These are phyloP conservation scores for Heliangelus exortis DNA, from an alignment of 2,797 vertebrate species.

Conservation along the genomic window DNA sequence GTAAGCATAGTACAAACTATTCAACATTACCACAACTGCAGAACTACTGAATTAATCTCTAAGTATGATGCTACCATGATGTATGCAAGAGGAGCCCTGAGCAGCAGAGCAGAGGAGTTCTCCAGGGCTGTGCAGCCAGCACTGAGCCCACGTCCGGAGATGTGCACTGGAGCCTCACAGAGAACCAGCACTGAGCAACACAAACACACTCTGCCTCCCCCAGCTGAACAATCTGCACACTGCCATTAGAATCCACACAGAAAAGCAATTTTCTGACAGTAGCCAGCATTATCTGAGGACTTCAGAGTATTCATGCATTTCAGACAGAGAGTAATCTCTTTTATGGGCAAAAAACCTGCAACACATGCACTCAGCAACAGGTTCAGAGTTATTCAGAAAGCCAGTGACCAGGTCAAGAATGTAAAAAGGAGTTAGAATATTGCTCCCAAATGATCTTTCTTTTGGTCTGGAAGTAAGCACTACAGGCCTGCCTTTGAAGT, in stretches of 20 bases:
- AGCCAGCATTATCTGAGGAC: accelerated
- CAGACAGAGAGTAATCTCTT: not conserved
- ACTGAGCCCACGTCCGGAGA: not conserved
- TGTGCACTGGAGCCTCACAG: not conserved
- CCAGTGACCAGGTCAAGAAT: not conserved
- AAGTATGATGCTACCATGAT: not conserved
- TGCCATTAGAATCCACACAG: not conserved
- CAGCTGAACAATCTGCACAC: not conserved
- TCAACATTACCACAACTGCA: not conserved
- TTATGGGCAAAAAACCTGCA: not conserved
- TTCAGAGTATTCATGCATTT: not conserved
- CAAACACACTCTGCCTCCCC: not conserved
- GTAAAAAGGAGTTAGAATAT: not conserved
- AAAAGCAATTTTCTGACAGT: not conserved
- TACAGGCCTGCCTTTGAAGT: not conserved
- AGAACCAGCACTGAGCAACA: not conserved
- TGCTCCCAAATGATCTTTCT: not conserved
- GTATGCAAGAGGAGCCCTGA: not conserved
- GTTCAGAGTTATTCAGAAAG: not conserved
- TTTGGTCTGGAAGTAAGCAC: not conserved
- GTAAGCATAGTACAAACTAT: not conserved
- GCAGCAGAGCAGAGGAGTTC: not conserved
- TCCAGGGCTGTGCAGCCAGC: not conserved
- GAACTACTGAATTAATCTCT: not conserved
- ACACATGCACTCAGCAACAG: not conserved